phyloP scores from a whole-genome alignment of 53 echinoderm and acorn worm genomes.

The Holothuria scabra region DNA sequence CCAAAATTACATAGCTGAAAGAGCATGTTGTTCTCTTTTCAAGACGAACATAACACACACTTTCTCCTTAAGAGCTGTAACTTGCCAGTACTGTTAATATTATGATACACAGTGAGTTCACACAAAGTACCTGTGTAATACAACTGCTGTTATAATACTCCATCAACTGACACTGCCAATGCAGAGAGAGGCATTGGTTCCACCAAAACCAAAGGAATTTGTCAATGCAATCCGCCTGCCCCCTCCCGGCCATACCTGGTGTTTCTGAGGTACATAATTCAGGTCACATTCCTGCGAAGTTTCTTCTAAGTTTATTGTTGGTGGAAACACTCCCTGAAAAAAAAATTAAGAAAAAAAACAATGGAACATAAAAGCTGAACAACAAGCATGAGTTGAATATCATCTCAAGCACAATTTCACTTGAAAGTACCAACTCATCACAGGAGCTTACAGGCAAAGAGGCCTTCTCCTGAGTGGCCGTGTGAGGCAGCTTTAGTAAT shows the following conservation, averaged over 20 bases:
- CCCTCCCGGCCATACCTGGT: conserved; percentile 68
- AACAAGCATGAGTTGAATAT: too few species aligned
- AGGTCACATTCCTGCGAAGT: conserved; percentile 70
- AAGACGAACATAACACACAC: conserved; percentile 33
- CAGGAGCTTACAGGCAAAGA: too few species aligned
- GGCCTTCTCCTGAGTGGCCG: too few species aligned
- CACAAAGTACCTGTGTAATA: too few species aligned
- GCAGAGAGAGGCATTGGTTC: conserved; percentile 92
- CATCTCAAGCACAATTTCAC: too few species aligned
- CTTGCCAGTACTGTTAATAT: too few species aligned
- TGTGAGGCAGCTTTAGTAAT: too few species aligned
- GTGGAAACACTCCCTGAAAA: conserved; percentile 77
- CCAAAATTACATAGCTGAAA: conserved; percentile 60
- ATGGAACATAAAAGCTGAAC: too few species aligned
- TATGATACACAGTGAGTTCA: too few species aligned
- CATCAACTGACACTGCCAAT: conserved; percentile 64
- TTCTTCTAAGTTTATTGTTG: conserved; percentile 78
- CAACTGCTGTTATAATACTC: too few species aligned
- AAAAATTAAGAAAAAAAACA: neutral
- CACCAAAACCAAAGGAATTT: conserved; percentile 95
- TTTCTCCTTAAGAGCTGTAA: too few species aligned
- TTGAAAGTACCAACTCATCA: too few species aligned
- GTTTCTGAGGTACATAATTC: conserved; percentile 77
- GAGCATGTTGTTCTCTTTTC: conserved; percentile 50
- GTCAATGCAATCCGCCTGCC: conserved; percentile 77